A percentile compares a stretch with the other conserved stretches of the same genome.
Evolutionary conservation across 2,888 invertebrate species (phyloP).

Genomic region (Zootermopsis nevadensis): DNA sequence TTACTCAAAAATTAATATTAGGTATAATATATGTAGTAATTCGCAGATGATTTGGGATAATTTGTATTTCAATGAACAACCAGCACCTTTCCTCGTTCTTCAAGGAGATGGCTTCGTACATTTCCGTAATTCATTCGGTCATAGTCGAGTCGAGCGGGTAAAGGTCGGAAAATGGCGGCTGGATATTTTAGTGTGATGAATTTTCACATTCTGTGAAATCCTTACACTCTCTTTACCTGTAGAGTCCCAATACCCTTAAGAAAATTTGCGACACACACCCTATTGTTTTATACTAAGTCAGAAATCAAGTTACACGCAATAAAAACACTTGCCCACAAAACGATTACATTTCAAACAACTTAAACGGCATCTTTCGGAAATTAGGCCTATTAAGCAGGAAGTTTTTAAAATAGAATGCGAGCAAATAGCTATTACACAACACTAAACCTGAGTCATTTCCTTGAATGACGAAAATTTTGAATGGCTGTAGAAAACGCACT

Average conservation of each 20-base stretch:
- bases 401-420: too few relatives aligned
- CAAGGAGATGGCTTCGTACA: slow-evolving; percentile 55
- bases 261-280: background rate
- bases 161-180: slow-evolving; percentile 50
- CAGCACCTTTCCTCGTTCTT: slow-evolving; percentile 54
- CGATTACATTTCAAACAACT: background rate
- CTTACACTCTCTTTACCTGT: background rate
- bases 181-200: background rate
- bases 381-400: background rate
- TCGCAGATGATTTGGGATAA: slow-evolving; percentile 55
- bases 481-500: too few relatives aligned
- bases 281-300: background rate
- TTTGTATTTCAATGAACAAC: slow-evolving; percentile 50
- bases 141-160: slow-evolving; percentile 51
- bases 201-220: background rate
- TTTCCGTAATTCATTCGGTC: slow-evolving; percentile 53
- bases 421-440: too few relatives aligned
- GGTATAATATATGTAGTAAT: slow-evolving; percentile 46
- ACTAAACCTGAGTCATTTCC: too few relatives aligned
- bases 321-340: background rate
- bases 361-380: slow-evolving; percentile 25
- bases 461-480: too few relatives aligned
- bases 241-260: background rate
- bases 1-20: slow-evolving; percentile 45
- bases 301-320: background rate